Evolutionary conservation across 2,113 vertebrate species (phyloP), one percentile per base, ranked within the genome.

Genomic region (Phyllostomus discolor): DNA sequence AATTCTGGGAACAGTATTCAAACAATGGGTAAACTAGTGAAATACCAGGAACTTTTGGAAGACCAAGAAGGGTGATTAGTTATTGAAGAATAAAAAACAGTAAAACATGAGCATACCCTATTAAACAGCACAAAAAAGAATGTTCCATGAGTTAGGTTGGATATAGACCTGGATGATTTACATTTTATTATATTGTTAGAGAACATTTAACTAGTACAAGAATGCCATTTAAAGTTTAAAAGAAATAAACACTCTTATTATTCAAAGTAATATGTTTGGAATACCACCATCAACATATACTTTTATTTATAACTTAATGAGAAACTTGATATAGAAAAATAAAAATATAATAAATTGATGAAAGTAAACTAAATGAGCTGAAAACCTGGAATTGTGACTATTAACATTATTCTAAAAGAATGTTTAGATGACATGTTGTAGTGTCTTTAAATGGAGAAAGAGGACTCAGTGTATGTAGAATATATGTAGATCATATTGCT

Each of bases 21-120:
- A 98, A 99, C 98, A 98, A 97, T 95, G 98, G 96, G 95, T 97
- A 98, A 98, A 98, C 97, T 96, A 98, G 98, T 98, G 96, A 98
- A 98, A 98, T 98, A 98, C 98, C 98, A 98, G 98, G 98, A 98
- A 98, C 98, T 98, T 98, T 98, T 98, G 98, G 98, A 98, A 98
- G 98, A 98, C 97, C 90, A 88, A 98, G 97, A 98, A 97, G 82
- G 97, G 98, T 98, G 98, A 98, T 97, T 97, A 98, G 97, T 97
- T 98, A 98, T 96, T 98, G 97, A 98, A 98, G 98, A 98, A 98
- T 98, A 99, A 98, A 98, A 98, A 98, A 88, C 89, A 96, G 96
- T 98, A 59, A 66, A 98, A 94, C 38, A 92, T 66, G 97, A 98
- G 95, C 83, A 85, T 97, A 98, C 96, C 76, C 97, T 90, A 98